These are phyloP conservation scores for Drosophila imparisetae DNA, from an alignment of 2,888 invertebrate species.

Conservation along the genomic window DNA sequence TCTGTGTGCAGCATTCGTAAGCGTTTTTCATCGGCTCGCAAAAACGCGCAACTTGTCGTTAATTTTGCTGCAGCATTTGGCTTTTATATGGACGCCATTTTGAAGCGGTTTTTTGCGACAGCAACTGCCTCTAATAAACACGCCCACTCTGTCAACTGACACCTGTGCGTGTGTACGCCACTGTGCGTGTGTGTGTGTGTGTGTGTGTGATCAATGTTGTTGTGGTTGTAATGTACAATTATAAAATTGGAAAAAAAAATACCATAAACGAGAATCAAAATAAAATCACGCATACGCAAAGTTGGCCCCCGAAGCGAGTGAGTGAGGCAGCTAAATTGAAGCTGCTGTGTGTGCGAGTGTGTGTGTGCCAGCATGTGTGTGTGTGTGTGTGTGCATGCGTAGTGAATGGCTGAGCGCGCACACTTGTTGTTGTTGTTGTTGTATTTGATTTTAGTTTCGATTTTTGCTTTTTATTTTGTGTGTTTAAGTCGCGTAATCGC, in stretches of 20 bases:
- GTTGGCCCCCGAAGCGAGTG: conserved; percentile 59
- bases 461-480: conserved; percentile 19
- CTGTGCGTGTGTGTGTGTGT: conserved; percentile 20
- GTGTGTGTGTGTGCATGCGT: conserved; percentile 33
- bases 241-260: conserved; percentile 51
- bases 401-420: conserved; percentile 64
- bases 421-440: conserved; percentile 48
- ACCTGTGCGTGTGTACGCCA: conserved; percentile 38
- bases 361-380: conserved; percentile 16
- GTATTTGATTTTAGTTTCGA: conserved; percentile 34
- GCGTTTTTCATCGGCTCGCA: conserved; percentile 7
- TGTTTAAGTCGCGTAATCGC: conserved; percentile 35
- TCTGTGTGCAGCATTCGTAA: conserved; percentile 13
- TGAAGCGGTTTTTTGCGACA: conserved; percentile 59
- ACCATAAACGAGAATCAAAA: conserved; percentile 5
- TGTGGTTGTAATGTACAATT: conserved; percentile 71
- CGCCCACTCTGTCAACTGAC: conserved; percentile 63
- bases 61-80: conserved; percentile 26
- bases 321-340: conserved; percentile 43
- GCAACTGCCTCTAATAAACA: conserved; percentile 60
- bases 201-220: conserved; percentile 22
- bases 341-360: conserved; percentile 29
- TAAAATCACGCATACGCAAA: conserved; percentile 73
- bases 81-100: conserved; percentile 70
- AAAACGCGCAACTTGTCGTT: conserved; percentile 32